A percentile compares a stretch with the other conserved stretches of the same genome.
Conservation (phyloP, 2,888 invertebrate genomes). For the Ceramica pisi region DNA sequence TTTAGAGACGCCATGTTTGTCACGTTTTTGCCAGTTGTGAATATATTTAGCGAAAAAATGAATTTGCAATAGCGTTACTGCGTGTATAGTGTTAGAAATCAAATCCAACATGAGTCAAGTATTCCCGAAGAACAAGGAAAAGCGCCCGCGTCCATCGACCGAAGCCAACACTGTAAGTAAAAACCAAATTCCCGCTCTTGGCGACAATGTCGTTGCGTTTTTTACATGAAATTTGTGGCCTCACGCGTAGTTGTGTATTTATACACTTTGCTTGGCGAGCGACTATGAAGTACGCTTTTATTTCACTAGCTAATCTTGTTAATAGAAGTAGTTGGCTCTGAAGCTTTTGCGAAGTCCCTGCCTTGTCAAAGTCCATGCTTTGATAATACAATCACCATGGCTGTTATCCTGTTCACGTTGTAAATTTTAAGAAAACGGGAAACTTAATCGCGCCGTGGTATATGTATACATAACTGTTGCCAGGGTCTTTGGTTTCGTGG, state of each 20-base stretch:
- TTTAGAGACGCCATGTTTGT: conserved; percentile 87
- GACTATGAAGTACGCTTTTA: conserved; percentile 46
- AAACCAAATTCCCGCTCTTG: conserved; percentile 81
- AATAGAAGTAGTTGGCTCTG: background rate
- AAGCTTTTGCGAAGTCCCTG: conserved; percentile 56
- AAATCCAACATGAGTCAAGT: conserved; percentile 78
- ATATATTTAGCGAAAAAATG: conserved; percentile 77
- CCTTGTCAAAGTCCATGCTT: conserved; percentile 66
- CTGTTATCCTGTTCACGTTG: background rate
- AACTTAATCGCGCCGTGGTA: background rate
- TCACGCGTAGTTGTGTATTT: conserved; percentile 80
- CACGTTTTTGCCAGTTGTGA: conserved; percentile 87
- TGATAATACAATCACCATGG: conserved; percentile 19
- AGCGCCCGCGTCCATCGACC: conserved; percentile 75
- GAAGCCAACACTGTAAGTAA: conserved; percentile 82
- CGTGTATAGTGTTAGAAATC: conserved; percentile 57
- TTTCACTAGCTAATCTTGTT: background rate
- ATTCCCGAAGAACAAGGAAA: conserved; percentile 77
- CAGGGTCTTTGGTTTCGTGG: background rate
- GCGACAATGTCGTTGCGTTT: conserved; percentile 71
- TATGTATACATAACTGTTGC: background rate
- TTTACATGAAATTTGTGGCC: conserved; percentile 69
- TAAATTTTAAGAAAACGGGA: background rate
- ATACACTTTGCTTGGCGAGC: conserved; percentile 62
- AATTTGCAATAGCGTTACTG: conserved; percentile 55